phyloP scores from a whole-genome alignment of 2,113 vertebrate genomes.

The Perccottus glenii region DNA sequence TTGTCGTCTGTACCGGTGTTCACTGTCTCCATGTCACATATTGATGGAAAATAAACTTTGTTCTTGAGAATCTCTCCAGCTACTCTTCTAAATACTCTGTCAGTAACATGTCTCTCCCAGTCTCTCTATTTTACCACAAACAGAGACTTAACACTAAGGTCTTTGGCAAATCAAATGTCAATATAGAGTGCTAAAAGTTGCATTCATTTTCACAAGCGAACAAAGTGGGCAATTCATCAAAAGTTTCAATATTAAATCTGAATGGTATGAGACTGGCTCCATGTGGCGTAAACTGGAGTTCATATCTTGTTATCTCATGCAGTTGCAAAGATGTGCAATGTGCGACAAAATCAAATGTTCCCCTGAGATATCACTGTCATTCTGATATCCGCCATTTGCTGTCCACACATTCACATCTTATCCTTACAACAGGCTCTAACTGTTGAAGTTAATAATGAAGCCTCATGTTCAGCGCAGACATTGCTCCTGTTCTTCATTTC shows the following conservation, averaged over 20 bases:
- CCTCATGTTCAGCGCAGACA: background rate
- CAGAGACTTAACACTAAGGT: too few species aligned
- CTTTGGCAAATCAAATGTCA: too few species aligned
- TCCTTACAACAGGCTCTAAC: background rate
- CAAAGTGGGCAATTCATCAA: too few species aligned
- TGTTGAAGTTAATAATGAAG: background rate
- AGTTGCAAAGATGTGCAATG: conserved; percentile 1
- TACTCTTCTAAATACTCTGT: too few species aligned
- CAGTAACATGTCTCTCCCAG: too few species aligned
- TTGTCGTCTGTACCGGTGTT: background rate
- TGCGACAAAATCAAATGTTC: conserved; percentile 29
- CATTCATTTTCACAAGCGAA: too few species aligned
- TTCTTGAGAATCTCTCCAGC: too few species aligned
- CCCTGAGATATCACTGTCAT: conserved; percentile 34
- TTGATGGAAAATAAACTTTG: too few species aligned
- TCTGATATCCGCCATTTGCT: conserved; percentile 55
- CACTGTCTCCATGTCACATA: too few species aligned
- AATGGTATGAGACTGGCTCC: conserved; percentile 1
- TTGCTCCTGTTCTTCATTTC: background rate
- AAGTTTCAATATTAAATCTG: background rate
- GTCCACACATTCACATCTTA: background rate
- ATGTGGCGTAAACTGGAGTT: background rate
- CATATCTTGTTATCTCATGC: conserved; percentile 19
- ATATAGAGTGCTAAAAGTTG: too few species aligned
- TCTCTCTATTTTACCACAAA: too few species aligned